Percentiles rank a stretch among this genome's conserved stretches.
Conservation (phyloP, 2,888 invertebrate species). For the Allolobophora icterica region DNA sequence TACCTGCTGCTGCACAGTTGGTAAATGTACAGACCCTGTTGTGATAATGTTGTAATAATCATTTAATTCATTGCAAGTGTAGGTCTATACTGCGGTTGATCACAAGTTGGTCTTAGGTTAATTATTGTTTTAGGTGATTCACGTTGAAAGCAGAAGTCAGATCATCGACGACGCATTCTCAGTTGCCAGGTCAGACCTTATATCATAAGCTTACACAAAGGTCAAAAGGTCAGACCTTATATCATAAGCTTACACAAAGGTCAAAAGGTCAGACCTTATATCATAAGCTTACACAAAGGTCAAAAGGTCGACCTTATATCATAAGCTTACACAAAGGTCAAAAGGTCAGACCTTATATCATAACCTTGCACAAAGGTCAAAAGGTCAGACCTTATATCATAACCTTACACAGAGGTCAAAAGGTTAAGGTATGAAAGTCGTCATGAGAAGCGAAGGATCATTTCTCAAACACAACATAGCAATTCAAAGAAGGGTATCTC, state of each 20-base stretch:
- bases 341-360: slow-evolving; percentile 18
- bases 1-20: no score
- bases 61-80: no score
- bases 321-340: no score
- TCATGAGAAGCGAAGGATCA: no score
- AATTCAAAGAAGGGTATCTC: no score
- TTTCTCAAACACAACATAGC: no score
- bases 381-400: neutral
- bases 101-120: neutral
- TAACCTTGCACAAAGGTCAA: neutral
- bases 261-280: slow-evolving; percentile 24
- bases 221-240: neutral
- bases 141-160: slow-evolving; percentile 30
- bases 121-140: slow-evolving; percentile 15
- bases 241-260: no score
- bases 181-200: slow-evolving; percentile 31
- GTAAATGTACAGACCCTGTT: no score
- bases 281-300: neutral
- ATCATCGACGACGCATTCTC: slow-evolving; percentile 38
- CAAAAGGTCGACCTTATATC: neutral
- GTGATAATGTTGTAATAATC: no score
- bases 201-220: neutral
- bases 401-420: no score
- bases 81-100: neutral
- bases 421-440: neutral